These are phyloP conservation scores for Neocrepidodera transversa DNA, from an alignment of 2,888 invertebrate species.

Conservation along the genomic window DNA sequence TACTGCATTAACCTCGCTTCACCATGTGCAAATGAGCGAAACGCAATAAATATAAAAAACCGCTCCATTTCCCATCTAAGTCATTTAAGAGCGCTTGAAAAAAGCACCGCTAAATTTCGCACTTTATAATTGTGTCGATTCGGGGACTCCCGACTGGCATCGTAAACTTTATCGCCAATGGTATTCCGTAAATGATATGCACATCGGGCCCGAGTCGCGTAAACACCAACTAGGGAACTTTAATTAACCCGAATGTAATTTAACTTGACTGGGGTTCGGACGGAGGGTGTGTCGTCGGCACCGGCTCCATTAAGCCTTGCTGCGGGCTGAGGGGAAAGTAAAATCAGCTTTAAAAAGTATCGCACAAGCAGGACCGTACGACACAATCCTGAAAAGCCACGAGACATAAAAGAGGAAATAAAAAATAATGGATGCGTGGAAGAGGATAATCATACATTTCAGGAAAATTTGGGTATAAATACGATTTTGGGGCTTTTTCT, in stretches of 20 bases:
- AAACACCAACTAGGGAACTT: conserved; percentile 53
- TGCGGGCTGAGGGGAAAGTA: conserved; percentile 39
- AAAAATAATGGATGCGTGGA: not conserved
- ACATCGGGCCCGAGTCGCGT: conserved; percentile 40
- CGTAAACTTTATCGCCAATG: conserved; percentile 28
- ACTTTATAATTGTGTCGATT: conserved; percentile 24
- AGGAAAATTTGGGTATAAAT: not conserved
- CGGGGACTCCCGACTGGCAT: conserved; percentile 9
- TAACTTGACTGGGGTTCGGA: conserved; percentile 41
- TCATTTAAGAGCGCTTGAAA: conserved; percentile 19
- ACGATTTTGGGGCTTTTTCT: too few relatives aligned
- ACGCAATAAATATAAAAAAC: conserved; percentile 19
- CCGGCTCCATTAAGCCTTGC: conserved; percentile 42
- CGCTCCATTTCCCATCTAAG: conserved; percentile 16
- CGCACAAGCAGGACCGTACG: not conserved
- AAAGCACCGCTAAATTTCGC: conserved; percentile 21
- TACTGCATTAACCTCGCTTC: not conserved
- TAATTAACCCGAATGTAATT: conserved; percentile 55
- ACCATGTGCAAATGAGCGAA: conserved; percentile 15
- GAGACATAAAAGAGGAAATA: not conserved
- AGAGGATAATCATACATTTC: not conserved
- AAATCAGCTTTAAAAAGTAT: conserved; percentile 32
- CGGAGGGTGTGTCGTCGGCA: conserved; percentile 47
- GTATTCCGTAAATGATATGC: conserved; percentile 31
- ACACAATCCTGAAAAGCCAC: not conserved